Evolutionary conservation across 2,113 vertebrate species (phyloP).

Genomic region (Zosterops lateralis): DNA sequence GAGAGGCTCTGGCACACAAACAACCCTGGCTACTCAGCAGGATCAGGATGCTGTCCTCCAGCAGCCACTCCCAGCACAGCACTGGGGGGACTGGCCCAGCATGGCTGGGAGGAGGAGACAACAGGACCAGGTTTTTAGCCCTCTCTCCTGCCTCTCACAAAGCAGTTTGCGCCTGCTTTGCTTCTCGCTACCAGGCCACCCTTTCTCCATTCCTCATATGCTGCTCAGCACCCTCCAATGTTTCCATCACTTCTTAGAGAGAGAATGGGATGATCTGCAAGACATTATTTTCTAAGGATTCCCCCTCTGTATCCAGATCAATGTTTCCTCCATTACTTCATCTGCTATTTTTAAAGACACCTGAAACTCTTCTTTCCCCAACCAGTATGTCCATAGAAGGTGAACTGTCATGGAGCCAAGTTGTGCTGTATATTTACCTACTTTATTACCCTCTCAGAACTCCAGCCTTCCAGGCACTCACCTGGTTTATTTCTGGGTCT

Average conservation of each 20-base stretch:
- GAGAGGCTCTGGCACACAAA: background rate
- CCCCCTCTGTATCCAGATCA: background rate
- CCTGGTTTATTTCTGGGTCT: background rate
- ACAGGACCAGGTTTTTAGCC: background rate
- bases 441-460: background rate
- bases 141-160: background rate
- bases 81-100: rapidly evolving
- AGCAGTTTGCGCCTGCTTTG: background rate
- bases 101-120: background rate
- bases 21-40: background rate
- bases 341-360: slow-evolving; percentile 22
- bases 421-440: background rate
- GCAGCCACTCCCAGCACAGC: background rate
- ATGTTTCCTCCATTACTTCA: background rate
- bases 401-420: background rate
- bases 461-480: background rate
- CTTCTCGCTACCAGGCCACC: background rate
- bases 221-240: background rate
- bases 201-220: rapidly evolving
- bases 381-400: background rate
- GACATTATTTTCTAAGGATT: background rate
- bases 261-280: background rate
- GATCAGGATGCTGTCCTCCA: background rate
- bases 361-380: background rate
- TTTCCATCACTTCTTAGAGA: background rate